phyloP scores from a whole-genome alignment of 2,888 invertebrate genomes.

The Athalia rosae region DNA sequence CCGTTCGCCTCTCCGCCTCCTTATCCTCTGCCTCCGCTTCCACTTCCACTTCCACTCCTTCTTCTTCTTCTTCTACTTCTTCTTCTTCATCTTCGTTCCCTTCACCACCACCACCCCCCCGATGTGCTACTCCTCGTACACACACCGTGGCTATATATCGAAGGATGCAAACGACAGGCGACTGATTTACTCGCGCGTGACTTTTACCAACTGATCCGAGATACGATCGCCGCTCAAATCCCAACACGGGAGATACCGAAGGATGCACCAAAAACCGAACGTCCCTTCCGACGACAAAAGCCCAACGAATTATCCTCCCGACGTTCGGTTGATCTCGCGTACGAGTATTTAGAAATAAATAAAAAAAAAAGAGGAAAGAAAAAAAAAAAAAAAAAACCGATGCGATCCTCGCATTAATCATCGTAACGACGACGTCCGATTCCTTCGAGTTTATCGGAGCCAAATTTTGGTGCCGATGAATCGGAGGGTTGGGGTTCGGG shows the following conservation, averaged over 20 bases:
- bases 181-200: conserved; percentile 67
- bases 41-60: neutral
- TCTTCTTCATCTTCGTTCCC: neutral
- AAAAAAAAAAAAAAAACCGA: too few relatives aligned
- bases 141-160: conserved; percentile 47
- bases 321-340: too few relatives aligned
- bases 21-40: neutral
- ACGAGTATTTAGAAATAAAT: too few relatives aligned
- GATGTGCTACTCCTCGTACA: neutral
- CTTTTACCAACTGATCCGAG: conserved; percentile 58
- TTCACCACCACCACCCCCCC: neutral
- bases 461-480: too few relatives aligned
- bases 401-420: neutral
- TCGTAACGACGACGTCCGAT: too few relatives aligned
- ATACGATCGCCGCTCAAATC: conserved; percentile 32
- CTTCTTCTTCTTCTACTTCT: conserved; percentile 4
- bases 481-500: too few relatives aligned
- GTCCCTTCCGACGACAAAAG: too few relatives aligned
- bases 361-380: too few relatives aligned
- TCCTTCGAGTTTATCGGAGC: too few relatives aligned
- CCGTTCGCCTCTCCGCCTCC: neutral
- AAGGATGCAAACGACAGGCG: conserved; percentile 68
- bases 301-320: too few relatives aligned
- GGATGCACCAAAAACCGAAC: too few relatives aligned
- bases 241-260: neutral